Base-by-base conservation (phyloP, 1,140 invertebrate genomes). In the Parasteatoda tepidariorum region DNA sequence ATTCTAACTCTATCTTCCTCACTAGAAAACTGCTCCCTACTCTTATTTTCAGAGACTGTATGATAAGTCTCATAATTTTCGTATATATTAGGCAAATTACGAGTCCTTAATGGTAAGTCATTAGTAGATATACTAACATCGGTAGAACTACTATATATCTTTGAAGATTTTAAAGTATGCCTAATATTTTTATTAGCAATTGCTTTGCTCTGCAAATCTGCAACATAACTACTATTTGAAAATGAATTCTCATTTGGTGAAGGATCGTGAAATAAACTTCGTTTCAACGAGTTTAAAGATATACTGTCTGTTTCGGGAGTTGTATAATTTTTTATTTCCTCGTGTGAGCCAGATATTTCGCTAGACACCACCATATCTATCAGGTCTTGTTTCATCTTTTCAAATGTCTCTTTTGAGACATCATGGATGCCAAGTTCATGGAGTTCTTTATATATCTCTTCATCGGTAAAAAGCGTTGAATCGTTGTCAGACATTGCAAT, bases 361-460 rank as follows among this genome's bases (percentile, higher is more conserved):
- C 18, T 67, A 15, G 18, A n/a, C n/a, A n/a, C 31, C 33, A 67
- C 34, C 18, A 67, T 13, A 9, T 61, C 24, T 0, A 28, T 55
- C 9, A 82, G 34, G 62, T 82, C 78, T 0, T 82, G 26, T 71
- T 82, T 82, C 55, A 82, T 71, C 55, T 70, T 70, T 9, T 61
- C 22, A 48, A 82, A 70, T 2, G 62, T 31, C 28, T 82, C 78
- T 6, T 30, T 9, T 26, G 78, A n/a, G 11, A 82, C 55, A 41
- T 82, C 67, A 31, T 71, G 33, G 31, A 70, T 62, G n/a, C 78
- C 78, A 48, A 82, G 33, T 61, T 61, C 71, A 15, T 71, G 61
- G 3, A 82, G 33, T 31, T 82, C 78, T 9, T 15, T 24, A 11
- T 70, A n/a, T 28, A 82, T 9, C 31, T 82, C 78, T 13, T 82